Evolutionary conservation across 2,888 invertebrate species (phyloP).

Genomic region (Uropetala carovei): DNA sequence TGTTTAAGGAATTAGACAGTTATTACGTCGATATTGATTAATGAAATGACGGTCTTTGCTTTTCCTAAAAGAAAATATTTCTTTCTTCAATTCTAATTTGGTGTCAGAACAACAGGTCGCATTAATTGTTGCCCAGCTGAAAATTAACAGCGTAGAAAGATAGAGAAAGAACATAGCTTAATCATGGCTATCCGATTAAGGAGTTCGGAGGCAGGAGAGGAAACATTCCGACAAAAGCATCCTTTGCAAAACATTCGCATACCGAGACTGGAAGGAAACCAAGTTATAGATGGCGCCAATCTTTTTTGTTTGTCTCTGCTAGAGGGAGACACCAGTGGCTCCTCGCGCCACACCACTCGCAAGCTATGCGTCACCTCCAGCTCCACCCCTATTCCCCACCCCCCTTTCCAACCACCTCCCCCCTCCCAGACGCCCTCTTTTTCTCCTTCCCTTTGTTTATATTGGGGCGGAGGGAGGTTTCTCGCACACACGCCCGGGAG

Average conservation of each 20-base stretch:
- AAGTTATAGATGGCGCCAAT: constrained; percentile 40
- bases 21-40: too few relatives aligned
- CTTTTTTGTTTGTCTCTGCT: constrained; percentile 17
- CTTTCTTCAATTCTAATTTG: too few relatives aligned
- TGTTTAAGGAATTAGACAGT: too few relatives aligned
- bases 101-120: neutral
- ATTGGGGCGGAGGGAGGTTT: neutral
- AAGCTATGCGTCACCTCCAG: constrained; percentile 42
- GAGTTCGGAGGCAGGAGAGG: neutral
- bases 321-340: neutral
- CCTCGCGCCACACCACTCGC: neutral
- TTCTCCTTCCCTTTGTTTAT: constrained; percentile 20
- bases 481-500: neutral
- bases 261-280: neutral
- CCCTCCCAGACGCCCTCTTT: neutral
- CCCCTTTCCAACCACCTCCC: too few relatives aligned
- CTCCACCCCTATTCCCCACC: too few relatives aligned
- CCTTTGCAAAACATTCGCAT: constrained; percentile 19
- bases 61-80: too few relatives aligned
- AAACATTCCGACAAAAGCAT: neutral
- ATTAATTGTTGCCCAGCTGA: neutral
- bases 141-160: neutral
- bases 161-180: neutral
- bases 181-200: neutral
- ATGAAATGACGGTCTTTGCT: too few relatives aligned